Evolutionary conservation across 2,797 vertebrate genomes (phyloP).

Genomic region (Novumbra hubbsi): DNA sequence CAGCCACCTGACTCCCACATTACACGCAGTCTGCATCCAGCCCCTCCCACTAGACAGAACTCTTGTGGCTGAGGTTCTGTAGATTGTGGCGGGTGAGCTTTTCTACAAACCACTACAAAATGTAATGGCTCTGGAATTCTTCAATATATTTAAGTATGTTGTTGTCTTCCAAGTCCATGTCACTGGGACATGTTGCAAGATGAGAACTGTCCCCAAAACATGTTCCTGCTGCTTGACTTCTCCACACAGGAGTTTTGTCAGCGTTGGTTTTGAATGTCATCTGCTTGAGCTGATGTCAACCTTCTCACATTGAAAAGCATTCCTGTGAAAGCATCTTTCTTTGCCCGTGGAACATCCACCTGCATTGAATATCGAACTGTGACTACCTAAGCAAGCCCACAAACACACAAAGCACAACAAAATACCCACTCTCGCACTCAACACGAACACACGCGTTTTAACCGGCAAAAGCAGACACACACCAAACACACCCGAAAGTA

Average conservation of each 20-base stretch:
- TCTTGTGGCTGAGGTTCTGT: too few relatives aligned
- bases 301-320: constrained; percentile 21
- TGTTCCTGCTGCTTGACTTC: neutral
- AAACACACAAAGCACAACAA: neutral
- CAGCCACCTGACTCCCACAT: too few relatives aligned
- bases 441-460: constrained; percentile 19
- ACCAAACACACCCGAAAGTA: neutral
- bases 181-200: constrained; percentile 35
- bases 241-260: constrained; percentile 38
- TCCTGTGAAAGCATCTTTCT: constrained; percentile 52
- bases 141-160: too few relatives aligned
- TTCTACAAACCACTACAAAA: too few relatives aligned
- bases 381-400: constrained; percentile 27
- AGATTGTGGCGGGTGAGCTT: too few relatives aligned
- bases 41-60: too few relatives aligned
- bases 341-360: constrained; percentile 53
- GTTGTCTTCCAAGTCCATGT: neutral
- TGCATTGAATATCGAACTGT: constrained; percentile 43
- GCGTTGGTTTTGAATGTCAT: constrained; percentile 44
- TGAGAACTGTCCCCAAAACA: constrained; percentile 13
- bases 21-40: too few relatives aligned
- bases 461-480: neutral
- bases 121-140: too few relatives aligned
- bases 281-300: constrained; percentile 33
- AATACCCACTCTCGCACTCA: constrained; percentile 35